phyloP scores from a whole-genome alignment of 2,797 vertebrate species.

The Vultur gryphus region DNA sequence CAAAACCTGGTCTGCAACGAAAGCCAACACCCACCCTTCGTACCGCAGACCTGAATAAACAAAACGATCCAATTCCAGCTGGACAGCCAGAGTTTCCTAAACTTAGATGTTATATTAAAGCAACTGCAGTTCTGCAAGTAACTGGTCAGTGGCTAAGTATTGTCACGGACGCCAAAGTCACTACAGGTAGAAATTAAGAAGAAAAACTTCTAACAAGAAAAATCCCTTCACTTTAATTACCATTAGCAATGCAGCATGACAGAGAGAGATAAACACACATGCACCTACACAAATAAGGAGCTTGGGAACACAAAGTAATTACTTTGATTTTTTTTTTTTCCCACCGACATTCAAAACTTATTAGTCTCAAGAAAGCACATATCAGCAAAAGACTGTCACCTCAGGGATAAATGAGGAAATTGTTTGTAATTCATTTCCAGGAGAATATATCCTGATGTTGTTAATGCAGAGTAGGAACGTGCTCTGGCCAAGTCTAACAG shows the following conservation, averaged over 20 bases:
- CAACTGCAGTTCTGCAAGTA: background rate
- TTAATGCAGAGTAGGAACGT: background rate
- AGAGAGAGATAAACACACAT: slow-evolving; percentile 45
- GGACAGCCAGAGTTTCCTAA: background rate
- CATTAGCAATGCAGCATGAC: slow-evolving; percentile 62
- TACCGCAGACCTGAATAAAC: background rate
- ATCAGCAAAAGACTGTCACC: slow-evolving; percentile 69
- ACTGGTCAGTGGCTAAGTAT: background rate
- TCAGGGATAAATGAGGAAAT: slow-evolving; percentile 57
- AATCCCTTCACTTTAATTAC: slow-evolving; percentile 66
- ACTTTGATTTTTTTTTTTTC: slow-evolving; percentile 20
- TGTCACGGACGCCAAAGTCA: background rate
- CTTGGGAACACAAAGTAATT: slow-evolving; percentile 70
- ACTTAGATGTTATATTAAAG: background rate
- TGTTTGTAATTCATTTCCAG: slow-evolving; percentile 68
- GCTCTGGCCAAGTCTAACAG: background rate
- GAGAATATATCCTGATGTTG: slow-evolving; percentile 32
- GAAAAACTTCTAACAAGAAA: slow-evolving; percentile 34
- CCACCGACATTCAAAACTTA: slow-evolving; percentile 60
- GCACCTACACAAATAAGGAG: slow-evolving; percentile 58
- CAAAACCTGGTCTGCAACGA: background rate
- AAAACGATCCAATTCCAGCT: background rate
- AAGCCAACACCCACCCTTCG: background rate
- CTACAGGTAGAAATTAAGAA: background rate
- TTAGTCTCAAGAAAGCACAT: slow-evolving; percentile 60